These are phyloP conservation scores for Eurystomus gularis DNA, from an alignment of 2,113 vertebrate genomes.

Conservation along the genomic window DNA sequence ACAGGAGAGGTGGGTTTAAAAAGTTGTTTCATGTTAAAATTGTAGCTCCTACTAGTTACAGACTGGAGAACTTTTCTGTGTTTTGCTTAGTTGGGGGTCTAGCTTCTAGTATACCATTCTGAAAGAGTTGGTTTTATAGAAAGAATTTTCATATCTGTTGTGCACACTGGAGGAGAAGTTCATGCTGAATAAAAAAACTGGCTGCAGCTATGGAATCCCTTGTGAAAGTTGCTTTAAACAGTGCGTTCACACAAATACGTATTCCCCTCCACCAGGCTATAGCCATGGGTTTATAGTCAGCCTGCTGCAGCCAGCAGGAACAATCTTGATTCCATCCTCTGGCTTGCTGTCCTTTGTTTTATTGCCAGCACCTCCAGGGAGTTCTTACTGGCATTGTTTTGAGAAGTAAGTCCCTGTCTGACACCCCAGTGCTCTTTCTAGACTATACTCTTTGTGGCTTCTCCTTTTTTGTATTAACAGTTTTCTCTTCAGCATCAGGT, in stretches of 20 bases:
- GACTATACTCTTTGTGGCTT: neutral
- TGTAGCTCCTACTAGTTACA: neutral
- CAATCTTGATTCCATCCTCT: neutral
- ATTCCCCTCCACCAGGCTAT: neutral
- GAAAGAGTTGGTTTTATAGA: neutral
- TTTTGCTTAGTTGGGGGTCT: neutral
- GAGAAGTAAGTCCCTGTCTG: neutral
- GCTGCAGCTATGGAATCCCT: neutral
- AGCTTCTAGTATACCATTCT: neutral
- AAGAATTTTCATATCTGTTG: neutral
- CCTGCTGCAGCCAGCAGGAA: neutral
- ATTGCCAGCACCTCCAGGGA: neutral
- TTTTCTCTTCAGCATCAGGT: neutral
- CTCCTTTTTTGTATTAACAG: neutral
- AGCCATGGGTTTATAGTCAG: neutral
- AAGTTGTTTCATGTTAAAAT: neutral
- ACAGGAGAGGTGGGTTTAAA: neutral
- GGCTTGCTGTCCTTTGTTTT: neutral
- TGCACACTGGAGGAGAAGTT: neutral
- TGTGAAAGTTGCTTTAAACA: neutral
- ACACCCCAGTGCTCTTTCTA: neutral
- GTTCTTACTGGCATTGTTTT: neutral
- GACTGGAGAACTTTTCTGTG: neutral
- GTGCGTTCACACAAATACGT: neutral
- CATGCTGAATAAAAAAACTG: neutral